Base-by-base conservation (phyloP, 2,113 vertebrate genomes). In the Hippocampus comes region DNA sequence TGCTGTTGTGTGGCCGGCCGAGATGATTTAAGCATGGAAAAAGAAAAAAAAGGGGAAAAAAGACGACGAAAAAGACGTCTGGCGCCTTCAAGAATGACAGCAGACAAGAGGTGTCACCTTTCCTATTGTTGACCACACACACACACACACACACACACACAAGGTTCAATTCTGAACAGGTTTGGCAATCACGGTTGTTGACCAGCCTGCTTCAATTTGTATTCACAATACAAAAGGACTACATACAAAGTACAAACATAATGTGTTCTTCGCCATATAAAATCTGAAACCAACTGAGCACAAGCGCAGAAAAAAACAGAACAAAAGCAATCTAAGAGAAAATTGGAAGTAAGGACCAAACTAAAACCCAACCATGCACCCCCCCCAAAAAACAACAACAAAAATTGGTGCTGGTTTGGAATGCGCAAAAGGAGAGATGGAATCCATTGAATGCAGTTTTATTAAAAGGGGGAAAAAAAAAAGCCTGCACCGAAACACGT, bases 91-190 rank as follows among this genome's bases (percentile, higher is more conserved):
- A 77, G 79, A 67, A 79, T 87, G 87, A 87, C 87, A 86, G 84
- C 83, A 89, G 84, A 84, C 82, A 82, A 81, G 84, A 88, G 86
- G 89, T 87, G 89, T 90, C 86, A 70, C 87, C 12, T 89, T 89
- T 90, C 89, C 84, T 73, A 87, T 89, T 90, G 86, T 90, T 84
- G 27, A 20, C 27, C 5, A 71, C 66, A 77, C 75, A 70, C 66
- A 57, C 75, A 63, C 74, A 55, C 76, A 67, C 82, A 41, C 75
- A 63, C 69, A 60, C 60, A 60, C 74, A n/a, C 48, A 59, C 42
- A 25, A n/a, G n/a, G n/a, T n/a, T n/a, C n/a, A n/a, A n/a, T n/a
- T n/a, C n/a, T n/a, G n/a, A n/a, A n/a, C n/a, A n/a, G n/a, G n/a
- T n/a, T n/a, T n/a, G n/a, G n/a, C n/a, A n/a, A n/a, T n/a, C n/a